phyloP scores from a whole-genome alignment of 2,888 invertebrate genomes.

The Cerastoderma edule region DNA sequence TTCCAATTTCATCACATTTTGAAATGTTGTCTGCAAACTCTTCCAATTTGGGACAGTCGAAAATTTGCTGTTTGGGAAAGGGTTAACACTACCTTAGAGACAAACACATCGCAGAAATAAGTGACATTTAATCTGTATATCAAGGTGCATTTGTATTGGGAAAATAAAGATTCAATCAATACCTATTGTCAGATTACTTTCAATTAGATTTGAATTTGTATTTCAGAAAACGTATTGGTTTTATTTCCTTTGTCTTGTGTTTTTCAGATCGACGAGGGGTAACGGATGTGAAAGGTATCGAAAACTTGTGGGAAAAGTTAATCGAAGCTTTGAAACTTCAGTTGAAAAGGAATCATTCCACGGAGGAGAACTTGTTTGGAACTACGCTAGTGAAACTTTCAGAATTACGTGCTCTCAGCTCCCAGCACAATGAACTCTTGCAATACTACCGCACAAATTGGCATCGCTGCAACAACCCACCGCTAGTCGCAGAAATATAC shows the following conservation, averaged over 20 bases:
- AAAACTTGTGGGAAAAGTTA: conserved; percentile 91
- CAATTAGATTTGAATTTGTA: too few relatives aligned
- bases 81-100: too few relatives aligned
- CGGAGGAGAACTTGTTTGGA: conserved; percentile 87
- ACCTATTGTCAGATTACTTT: too few relatives aligned
- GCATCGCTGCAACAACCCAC: conserved; percentile 90
- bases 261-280: conserved; percentile 91
- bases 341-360: conserved; percentile 87
- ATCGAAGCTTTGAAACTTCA: conserved; percentile 94
- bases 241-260: background rate
- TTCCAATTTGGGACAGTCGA: too few relatives aligned
- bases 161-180: too few relatives aligned
- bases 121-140: too few relatives aligned
- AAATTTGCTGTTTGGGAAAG: too few relatives aligned
- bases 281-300: conserved; percentile 91
- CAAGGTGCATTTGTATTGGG: too few relatives aligned
- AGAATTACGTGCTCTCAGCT: conserved; percentile 92
- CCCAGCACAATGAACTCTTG: conserved; percentile 90
- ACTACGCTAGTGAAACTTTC: conserved; percentile 88
- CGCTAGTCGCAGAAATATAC: conserved; percentile 97
- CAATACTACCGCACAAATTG: conserved; percentile 94
- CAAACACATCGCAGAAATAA: too few relatives aligned
- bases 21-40: too few relatives aligned
- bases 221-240: too few relatives aligned
- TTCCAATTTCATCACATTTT: too few relatives aligned